Evolutionary conservation across 2,113 vertebrate genomes (phyloP).

Genomic region (Nyctibius bracteatus): DNA sequence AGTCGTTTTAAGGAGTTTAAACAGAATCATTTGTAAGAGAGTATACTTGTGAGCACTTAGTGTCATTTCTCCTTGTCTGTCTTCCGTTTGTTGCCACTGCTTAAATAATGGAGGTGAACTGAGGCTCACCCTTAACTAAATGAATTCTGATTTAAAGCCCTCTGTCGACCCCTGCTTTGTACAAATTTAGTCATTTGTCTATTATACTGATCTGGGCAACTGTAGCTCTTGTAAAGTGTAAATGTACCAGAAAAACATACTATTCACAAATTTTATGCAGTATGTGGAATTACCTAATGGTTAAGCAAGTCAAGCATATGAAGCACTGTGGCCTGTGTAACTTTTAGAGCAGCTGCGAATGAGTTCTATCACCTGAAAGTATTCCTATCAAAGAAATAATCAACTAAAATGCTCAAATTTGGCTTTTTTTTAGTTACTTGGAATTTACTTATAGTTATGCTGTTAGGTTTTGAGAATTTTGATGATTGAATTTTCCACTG

Average conservation of each 20-base stretch:
- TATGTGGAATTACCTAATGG: background rate
- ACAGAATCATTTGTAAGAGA: background rate
- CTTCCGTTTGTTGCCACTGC: background rate
- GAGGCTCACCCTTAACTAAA: background rate
- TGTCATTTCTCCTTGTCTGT: background rate
- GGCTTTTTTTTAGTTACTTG: background rate
- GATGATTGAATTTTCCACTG: background rate
- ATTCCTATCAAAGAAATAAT: background rate
- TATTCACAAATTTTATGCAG: background rate
- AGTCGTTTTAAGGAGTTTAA: background rate
- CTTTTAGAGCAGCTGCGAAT: background rate
- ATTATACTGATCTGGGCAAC: background rate
- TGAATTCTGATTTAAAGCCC: background rate
- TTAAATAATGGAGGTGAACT: background rate
- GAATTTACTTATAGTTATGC: background rate
- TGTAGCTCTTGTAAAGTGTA: background rate
- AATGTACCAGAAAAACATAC: background rate
- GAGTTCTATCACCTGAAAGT: background rate
- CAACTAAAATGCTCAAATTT: background rate
- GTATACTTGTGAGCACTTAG: background rate
- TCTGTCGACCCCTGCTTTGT: background rate
- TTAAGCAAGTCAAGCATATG: background rate
- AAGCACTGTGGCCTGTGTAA: background rate
- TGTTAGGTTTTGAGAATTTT: background rate
- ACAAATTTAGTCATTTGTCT: background rate